A percentile compares a stretch with the other conserved stretches of the same genome.
These are phyloP conservation scores for Cyrtodaria siliqua DNA, from an alignment of 2,888 invertebrate species.

Conservation along the genomic window DNA sequence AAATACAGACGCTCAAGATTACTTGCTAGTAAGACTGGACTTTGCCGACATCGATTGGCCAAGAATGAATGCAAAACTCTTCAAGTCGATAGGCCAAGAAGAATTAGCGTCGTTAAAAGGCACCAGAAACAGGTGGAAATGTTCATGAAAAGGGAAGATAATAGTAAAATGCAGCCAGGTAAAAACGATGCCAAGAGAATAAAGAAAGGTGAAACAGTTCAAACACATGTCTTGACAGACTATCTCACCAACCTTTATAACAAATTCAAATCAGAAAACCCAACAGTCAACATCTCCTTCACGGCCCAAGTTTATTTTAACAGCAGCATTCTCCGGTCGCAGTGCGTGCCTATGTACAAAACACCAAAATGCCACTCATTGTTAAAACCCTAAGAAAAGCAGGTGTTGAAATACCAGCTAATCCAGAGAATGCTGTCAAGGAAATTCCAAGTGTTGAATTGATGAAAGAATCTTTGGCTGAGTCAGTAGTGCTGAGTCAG, in stretches of 20 bases:
- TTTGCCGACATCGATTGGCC: constrained; percentile 22
- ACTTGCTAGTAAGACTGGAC: constrained; percentile 12
- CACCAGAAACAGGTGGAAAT: constrained; percentile 7
- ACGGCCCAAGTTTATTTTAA: too few species aligned
- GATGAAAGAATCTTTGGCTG: too few species aligned
- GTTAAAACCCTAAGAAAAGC: too few species aligned
- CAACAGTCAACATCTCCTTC: constrained; percentile 27
- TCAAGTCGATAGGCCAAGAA: not conserved
- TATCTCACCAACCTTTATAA: constrained; percentile 14
- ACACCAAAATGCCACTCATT: too few species aligned
- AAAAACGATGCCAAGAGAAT: constrained; percentile 27
- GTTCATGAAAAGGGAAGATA: constrained; percentile 30
- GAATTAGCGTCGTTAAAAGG: not conserved
- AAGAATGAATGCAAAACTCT: constrained; percentile 8
- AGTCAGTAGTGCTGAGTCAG: too few species aligned
- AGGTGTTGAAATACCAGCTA: too few species aligned
- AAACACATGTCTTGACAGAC: constrained; percentile 21
- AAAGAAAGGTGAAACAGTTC: constrained; percentile 16
- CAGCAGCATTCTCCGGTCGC: too few species aligned
- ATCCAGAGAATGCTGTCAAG: too few species aligned
- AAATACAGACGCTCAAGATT: constrained; percentile 16
- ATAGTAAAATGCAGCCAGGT: constrained; percentile 29
- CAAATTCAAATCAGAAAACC: constrained; percentile 38
- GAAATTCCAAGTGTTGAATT: too few species aligned
- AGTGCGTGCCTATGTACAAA: constrained; percentile 27